Percentiles rank a stretch among this genome's conserved stretches.
Evolutionary conservation across 2,113 vertebrate species (phyloP).

Genomic region (Zosterops japonicus): DNA sequence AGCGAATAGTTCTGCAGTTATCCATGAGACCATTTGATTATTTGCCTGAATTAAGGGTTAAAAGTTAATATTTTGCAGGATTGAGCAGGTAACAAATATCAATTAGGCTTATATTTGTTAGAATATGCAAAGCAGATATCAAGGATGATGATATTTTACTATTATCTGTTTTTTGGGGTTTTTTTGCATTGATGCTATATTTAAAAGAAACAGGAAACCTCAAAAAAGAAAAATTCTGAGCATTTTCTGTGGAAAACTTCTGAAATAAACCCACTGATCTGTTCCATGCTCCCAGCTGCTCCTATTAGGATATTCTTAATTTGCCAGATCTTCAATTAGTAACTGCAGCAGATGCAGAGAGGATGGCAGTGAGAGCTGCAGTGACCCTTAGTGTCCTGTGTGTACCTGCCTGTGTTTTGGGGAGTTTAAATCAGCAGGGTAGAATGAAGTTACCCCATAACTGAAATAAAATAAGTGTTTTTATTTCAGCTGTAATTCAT

Average conservation of each 20-base stretch:
- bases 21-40: neutral
- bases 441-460: neutral
- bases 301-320: neutral
- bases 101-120: neutral
- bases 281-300: neutral
- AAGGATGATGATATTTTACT: neutral
- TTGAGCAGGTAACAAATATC: neutral
- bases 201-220: neutral
- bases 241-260: neutral
- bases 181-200: rapidly evolving
- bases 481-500: neutral
- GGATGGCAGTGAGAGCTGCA: neutral
- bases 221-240: neutral
- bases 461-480: neutral
- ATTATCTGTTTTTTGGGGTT: neutral
- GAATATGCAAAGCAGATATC: neutral
- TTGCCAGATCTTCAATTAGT: neutral
- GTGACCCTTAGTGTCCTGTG: neutral
- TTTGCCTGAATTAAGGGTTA: neutral
- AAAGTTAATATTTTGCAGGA: neutral
- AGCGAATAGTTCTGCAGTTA: neutral
- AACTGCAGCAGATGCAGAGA: neutral
- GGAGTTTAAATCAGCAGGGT: rapidly evolving
- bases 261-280: neutral
- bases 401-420: rapidly evolving